A percentile compares a stretch with the other conserved stretches of the same genome.
phyloP scores from a whole-genome alignment of 2,113 vertebrate genomes.

The Spheniscus mendiculus region DNA sequence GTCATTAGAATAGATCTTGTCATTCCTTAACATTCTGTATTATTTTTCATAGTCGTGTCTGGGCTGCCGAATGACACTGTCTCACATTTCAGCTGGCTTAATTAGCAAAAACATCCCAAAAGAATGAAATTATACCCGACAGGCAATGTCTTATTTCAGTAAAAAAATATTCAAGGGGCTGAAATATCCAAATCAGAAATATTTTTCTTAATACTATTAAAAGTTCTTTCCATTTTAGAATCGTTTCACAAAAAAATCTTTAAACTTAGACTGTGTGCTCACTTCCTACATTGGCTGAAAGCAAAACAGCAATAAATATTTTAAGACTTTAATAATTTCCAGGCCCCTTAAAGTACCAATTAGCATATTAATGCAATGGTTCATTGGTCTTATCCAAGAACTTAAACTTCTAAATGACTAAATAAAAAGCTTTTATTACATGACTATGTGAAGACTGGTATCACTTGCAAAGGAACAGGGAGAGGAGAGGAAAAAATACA shows the following conservation, averaged over 20 bases:
- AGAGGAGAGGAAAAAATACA: neutral
- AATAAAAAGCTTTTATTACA: constrained; percentile 45
- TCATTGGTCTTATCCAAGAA: constrained; percentile 40
- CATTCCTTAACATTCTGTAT: neutral
- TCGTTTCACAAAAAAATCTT: neutral
- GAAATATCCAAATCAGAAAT: neutral
- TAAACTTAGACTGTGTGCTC: neutral
- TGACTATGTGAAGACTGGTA: neutral
- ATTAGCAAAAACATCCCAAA: neutral
- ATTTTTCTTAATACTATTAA: neutral
- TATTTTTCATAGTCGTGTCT: neutral
- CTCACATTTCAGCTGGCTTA: neutral
- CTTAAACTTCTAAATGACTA: constrained; percentile 39
- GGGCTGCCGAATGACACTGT: neutral
- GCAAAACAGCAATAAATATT: constrained; percentile 43
- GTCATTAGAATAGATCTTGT: neutral
- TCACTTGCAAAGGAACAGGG: neutral
- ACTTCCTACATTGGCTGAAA: neutral
- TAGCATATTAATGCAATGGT: constrained; percentile 46
- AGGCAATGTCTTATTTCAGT: neutral
- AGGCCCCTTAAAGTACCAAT: constrained; percentile 8
- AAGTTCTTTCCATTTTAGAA: neutral
- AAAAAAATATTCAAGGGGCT: neutral
- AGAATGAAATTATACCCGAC: neutral
- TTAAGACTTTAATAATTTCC: constrained; percentile 54